Evolutionary conservation across 2,113 vertebrate genomes (phyloP).

Genomic region (Chaenocephalus aceratus): DNA sequence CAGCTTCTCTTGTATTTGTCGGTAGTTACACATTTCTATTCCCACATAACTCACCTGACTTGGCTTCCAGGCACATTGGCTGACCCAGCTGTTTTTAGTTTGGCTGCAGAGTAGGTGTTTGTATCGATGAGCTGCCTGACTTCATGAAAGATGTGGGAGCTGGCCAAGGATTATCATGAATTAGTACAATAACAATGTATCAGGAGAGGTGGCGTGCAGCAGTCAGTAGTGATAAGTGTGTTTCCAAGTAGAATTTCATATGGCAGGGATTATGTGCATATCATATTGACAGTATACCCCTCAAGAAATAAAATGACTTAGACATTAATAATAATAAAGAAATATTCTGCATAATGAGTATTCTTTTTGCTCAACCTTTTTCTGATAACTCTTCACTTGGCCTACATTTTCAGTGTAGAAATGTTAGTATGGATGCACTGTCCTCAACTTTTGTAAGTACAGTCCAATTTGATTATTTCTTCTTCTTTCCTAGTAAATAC

Average conservation of each 20-base stretch:
- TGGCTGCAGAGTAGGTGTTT: conserved; percentile 23
- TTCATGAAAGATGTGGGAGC: conserved; percentile 15
- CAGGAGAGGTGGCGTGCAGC: background rate
- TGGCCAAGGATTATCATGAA: conserved; percentile 32
- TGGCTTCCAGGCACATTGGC: conserved; percentile 15
- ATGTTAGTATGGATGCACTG: no score
- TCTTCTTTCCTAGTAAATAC: background rate
- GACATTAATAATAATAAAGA: background rate
- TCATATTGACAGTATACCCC: no score
- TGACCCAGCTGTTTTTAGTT: conserved; percentile 35
- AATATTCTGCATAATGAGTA: background rate
- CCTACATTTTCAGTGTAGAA: background rate
- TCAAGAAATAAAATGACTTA: background rate
- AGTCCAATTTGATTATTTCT: no score
- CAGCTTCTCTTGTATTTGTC: conserved; percentile 17
- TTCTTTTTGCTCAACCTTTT: background rate
- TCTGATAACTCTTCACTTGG: background rate
- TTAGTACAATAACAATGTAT: conserved; percentile 25
- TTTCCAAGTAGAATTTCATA: background rate
- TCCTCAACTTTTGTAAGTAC: no score
- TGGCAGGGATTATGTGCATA: background rate
- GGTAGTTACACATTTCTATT: conserved; percentile 9
- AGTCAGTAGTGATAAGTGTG: background rate
- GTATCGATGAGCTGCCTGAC: conserved; percentile 47
- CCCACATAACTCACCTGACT: background rate